phyloP scores from a whole-genome alignment of 2,888 invertebrate species.

The Lapara coniferarum region DNA sequence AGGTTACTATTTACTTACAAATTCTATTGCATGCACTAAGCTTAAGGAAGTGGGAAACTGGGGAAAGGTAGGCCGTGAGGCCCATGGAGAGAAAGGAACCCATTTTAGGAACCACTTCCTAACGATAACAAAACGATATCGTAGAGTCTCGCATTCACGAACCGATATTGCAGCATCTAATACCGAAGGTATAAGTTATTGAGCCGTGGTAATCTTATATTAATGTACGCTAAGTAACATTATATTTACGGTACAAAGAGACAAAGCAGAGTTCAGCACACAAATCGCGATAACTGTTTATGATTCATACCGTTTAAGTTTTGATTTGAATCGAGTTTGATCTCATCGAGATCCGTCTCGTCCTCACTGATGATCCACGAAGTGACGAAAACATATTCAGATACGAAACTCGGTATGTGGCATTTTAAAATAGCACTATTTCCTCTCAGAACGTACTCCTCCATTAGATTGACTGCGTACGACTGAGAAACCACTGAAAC shows the following conservation, averaged over 20 bases:
- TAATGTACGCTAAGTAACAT: background rate
- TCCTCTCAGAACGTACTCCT: conserved; percentile 94
- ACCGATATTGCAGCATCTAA: background rate
- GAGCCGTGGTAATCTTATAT: background rate
- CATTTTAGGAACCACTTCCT: conserved; percentile 59
- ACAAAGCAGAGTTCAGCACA: background rate
- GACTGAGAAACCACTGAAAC: conserved; percentile 95
- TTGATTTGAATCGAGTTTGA: conserved; percentile 67
- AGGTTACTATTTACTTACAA: conserved; percentile 76
- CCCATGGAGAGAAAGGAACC: conserved; percentile 80
- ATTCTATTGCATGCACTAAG: conserved; percentile 70
- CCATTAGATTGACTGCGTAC: conserved; percentile 95
- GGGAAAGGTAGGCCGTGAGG: conserved; percentile 84
- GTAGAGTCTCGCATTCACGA: background rate
- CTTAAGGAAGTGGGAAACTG: conserved; percentile 83
- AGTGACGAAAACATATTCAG: conserved; percentile 93
- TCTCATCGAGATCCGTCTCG: conserved; percentile 71
- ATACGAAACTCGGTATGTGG: conserved; percentile 96
- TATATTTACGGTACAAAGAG: background rate
- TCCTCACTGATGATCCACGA: conserved; percentile 94
- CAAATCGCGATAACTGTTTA: background rate
- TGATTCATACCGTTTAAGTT: conserved; percentile 66
- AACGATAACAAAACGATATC: conserved; percentile 35
- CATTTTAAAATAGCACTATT: conserved; percentile 96
- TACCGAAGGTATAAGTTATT: background rate